These are phyloP conservation scores for Cathartes aura DNA, from an alignment of 2,113 vertebrate genomes.

Conservation along the genomic window DNA sequence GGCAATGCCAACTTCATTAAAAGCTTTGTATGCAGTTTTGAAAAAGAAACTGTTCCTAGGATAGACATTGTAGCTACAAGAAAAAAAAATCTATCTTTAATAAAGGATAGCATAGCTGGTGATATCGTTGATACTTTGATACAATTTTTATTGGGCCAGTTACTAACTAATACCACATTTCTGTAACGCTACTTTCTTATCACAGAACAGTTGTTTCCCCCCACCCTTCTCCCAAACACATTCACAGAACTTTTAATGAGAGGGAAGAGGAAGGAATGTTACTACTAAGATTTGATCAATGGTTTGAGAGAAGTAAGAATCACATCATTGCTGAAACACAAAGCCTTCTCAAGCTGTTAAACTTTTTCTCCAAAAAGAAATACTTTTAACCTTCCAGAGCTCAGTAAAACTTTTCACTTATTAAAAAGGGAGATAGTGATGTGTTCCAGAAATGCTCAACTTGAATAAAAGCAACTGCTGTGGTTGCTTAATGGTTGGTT, in stretches of 20 bases:
- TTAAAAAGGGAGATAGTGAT: slow-evolving; percentile 34
- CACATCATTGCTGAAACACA: slow-evolving; percentile 60
- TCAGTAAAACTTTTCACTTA: slow-evolving; percentile 3
- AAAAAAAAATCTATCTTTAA: background rate
- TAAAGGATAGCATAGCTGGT: background rate
- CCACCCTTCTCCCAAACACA: slow-evolving; percentile 28
- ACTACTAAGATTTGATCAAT: background rate
- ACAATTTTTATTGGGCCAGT: background rate
- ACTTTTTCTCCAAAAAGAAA: background rate
- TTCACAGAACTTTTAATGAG: slow-evolving; percentile 45
- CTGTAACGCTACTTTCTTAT: background rate
- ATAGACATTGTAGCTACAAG: background rate
- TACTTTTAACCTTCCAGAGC: background rate
- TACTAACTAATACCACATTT: background rate
- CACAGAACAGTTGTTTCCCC: background rate
- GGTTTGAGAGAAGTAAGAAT: slow-evolving; percentile 25
- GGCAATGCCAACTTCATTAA: background rate
- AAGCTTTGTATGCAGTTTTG: background rate
- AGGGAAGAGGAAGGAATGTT: slow-evolving; percentile 57
- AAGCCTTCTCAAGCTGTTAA: background rate
- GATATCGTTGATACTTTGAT: background rate
- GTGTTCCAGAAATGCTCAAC: slow-evolving; percentile 52
- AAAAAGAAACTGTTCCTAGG: background rate
- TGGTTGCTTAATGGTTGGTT: background rate
- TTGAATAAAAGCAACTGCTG: slow-evolving; percentile 27